Base-by-base conservation (phyloP, 1,140 invertebrate genomes). In the Ganaspis sp. region DNA sequence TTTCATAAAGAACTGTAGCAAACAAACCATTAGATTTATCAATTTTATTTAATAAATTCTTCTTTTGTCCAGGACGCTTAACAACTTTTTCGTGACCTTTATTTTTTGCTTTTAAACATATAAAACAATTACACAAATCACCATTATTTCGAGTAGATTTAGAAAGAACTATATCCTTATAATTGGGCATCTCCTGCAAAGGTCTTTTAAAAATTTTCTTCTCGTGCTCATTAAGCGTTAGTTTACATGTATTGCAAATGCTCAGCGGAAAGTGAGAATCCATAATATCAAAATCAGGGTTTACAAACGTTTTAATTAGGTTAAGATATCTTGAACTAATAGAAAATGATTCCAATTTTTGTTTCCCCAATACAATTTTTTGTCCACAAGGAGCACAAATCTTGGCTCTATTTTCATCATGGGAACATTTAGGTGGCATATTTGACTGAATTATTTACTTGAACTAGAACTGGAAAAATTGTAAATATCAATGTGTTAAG, bases 351-450 rank as follows among this genome's bases (percentile, higher is more conserved):
- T 23, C n/a, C 9, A 58, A 23, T 9, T 58, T 58, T 37, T 8
- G 11, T 37, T 70, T 19, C 8, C 26, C 26, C 9, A 70, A 70
- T 37, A 29, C 1, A 70, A 70, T 70, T 70, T 70, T 70, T n/a
- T 40, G 29, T 37, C 69, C 69, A 70, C 69, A 70, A 4, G 69
- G 29, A 6, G 69, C 69, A 37, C 69, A 70, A 17, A 70, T 15
- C 15, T 70, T 70, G 8, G n/a, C 53, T 34, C 69, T 29, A 37
- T 70, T 70, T 17, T 70, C 69, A 4, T 70, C 69, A 17, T 70
- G 69, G 5, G 29, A 11, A 15, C 69, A 70, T 17, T 37, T 70
- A 37, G 19, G 17, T 9, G 53, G 23, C 53, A 58, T 58, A 58
- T 58, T 58, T 58, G 29, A n/a, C n/a, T n/a, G n/a, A n/a, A n/a